These are phyloP conservation scores for Drosophila pandora DNA, from an alignment of 1,140 invertebrate genomes.

Conservation along the genomic window DNA sequence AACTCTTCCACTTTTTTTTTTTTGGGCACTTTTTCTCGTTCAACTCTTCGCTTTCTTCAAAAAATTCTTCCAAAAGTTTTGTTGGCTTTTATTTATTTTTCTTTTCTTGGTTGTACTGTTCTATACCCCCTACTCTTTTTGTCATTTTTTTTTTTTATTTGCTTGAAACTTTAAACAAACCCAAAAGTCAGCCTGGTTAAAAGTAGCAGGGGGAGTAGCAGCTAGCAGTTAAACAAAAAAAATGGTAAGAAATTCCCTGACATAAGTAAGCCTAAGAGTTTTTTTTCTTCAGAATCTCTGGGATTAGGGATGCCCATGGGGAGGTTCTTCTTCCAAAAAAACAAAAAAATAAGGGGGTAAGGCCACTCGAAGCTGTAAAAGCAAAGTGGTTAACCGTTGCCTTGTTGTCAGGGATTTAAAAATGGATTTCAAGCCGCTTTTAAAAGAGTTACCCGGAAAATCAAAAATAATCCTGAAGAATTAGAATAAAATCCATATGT, in stretches of 20 bases:
- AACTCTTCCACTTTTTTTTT: slow-evolving; percentile 44
- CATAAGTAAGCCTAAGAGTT: slow-evolving; percentile 76
- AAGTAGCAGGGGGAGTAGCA: neutral
- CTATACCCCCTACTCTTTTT: slow-evolving; percentile 9
- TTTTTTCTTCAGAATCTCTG: slow-evolving; percentile 35
- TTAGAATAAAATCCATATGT: neutral
- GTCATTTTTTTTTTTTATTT: slow-evolving; percentile 21
- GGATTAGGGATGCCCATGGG: slow-evolving; percentile 24
- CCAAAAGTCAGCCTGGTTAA: slow-evolving; percentile 49
- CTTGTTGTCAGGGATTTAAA: slow-evolving; percentile 29
- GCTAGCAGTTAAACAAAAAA: neutral
- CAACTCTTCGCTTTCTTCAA: slow-evolving; percentile 22
- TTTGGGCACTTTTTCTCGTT: neutral
- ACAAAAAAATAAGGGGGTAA: slow-evolving; percentile 4
- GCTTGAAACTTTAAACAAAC: slow-evolving; percentile 65
- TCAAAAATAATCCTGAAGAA: slow-evolving; percentile 13
- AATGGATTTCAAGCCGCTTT: slow-evolving; percentile 9
- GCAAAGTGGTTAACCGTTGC: slow-evolving; percentile 46
- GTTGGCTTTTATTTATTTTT: slow-evolving; percentile 73
- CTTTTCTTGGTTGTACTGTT: slow-evolving; percentile 32
- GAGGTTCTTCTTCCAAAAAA: neutral
- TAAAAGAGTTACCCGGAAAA: slow-evolving; percentile 9
- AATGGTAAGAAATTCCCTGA: slow-evolving; percentile 43
- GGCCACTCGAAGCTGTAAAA: neutral
- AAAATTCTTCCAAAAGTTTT: slow-evolving; percentile 55